These are phyloP conservation scores for Cataglyphis livida DNA, from an alignment of 2,888 invertebrate genomes.

Conservation along the genomic window DNA sequence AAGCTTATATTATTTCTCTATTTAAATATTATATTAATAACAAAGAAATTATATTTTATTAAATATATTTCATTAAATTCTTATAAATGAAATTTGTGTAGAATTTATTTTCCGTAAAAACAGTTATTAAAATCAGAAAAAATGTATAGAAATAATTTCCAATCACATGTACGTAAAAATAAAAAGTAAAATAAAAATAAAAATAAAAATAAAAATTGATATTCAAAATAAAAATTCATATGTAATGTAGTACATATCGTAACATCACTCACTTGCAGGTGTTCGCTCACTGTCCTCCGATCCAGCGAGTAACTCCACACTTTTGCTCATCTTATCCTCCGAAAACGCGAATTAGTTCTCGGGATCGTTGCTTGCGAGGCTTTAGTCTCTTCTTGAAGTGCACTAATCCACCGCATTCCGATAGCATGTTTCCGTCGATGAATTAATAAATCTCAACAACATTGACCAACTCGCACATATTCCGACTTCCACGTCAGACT, in stretches of 20 bases:
- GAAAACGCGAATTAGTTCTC: constrained; percentile 64
- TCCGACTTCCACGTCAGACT: background rate
- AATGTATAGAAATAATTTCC: background rate
- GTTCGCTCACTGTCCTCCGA: constrained; percentile 81
- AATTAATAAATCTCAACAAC: constrained; percentile 69
- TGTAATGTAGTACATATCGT: background rate
- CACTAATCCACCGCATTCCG: constrained; percentile 75
- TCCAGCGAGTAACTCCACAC: constrained; percentile 83
- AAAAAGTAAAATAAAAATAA: background rate
- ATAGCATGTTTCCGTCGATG: constrained; percentile 78
- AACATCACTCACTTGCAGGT: constrained; percentile 73
- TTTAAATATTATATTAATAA: background rate
- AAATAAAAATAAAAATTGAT: too few relatives aligned
- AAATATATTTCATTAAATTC: background rate
- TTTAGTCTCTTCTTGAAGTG: constrained; percentile 82
- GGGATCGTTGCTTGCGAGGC: constrained; percentile 68
- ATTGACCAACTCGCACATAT: constrained; percentile 66
- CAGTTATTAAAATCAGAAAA: background rate
- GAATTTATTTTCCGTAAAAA: background rate
- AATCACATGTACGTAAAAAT: background rate
- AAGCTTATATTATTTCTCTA: background rate
- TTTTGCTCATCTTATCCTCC: constrained; percentile 83
- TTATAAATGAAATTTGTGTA: background rate
- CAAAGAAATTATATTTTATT: background rate
- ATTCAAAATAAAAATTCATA: background rate